Base-by-base conservation (phyloP, 2,888 invertebrate species). In the Microctonus brassicae region DNA sequence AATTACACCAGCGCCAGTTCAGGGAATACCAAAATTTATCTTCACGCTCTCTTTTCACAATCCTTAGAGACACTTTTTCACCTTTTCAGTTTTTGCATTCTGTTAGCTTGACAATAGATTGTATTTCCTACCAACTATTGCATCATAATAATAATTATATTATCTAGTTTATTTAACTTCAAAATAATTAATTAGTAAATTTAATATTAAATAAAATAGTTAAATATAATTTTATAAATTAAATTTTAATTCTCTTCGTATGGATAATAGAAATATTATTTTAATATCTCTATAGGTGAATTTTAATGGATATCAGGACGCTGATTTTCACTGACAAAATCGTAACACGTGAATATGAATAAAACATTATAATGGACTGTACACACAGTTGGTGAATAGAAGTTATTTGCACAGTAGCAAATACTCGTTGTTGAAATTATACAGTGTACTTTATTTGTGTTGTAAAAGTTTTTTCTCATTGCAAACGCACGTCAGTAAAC, bases 21-120 rank as follows among this genome's bases (percentile, higher is more conserved):
- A 60, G 69, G 69, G 69, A 72, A 65, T 69, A 64, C 33, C 39
- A 47, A 69, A 72, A 69, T 72, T 72, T 61, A 69, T 72, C 60
- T 64, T n/a, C n/a, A n/a, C 53, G 10, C 20, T 39, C 68, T 10
- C 53, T 65, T 34, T 20, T 65, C 52, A 63, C 47, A 17, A 10
- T 65, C 65, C 55, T 65, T n/a, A 11, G 53, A 53, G 53, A 64
- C 20, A 65, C 55, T 65, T 69, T 68, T 60, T 58, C 69, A 13
- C 52, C 36, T 55, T 22, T 34, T 20, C 17, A 33, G 22, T 53
- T 61, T 33, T n/a, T 13, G 22, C 39, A 39, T 20, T 34, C 47
- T 22, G 29, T 33, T n/a, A 33, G 36, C 60, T 13, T 53, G 11
- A 60, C 11, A 55, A 70, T 20, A 24, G 66, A 60, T 66, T 47